A percentile compares a stretch with the other conserved stretches of the same genome.
These are phyloP conservation scores for Clusia tigrina DNA, from an alignment of 2,888 invertebrate genomes.

Conservation along the genomic window DNA sequence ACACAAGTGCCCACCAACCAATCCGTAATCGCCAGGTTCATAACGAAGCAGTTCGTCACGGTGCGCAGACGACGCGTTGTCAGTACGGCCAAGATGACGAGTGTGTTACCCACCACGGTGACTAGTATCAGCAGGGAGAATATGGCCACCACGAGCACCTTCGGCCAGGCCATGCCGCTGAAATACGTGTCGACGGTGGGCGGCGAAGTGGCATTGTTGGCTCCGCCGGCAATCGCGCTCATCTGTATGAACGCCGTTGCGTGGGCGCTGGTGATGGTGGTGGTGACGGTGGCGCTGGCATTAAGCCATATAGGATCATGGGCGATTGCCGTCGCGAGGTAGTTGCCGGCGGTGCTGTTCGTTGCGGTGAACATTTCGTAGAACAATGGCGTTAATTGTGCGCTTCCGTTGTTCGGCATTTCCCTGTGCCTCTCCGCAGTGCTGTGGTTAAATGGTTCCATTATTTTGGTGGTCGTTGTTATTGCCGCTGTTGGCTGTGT, in stretches of 20 bases:
- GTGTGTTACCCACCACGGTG: slow-evolving; percentile 84
- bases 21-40: slow-evolving; percentile 92
- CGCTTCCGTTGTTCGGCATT: too few relatives aligned
- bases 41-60: slow-evolving; percentile 95
- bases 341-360: slow-evolving; percentile 12
- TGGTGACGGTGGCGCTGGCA: neutral
- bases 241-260: neutral
- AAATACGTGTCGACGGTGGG: slow-evolving; percentile 44
- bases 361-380: neutral
- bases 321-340: slow-evolving; percentile 15
- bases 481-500: slow-evolving; percentile 21
- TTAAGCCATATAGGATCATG: neutral
- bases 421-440: neutral
- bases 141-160: slow-evolving; percentile 67
- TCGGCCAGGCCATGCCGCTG: slow-evolving; percentile 67
- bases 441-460: neutral
- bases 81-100: slow-evolving; percentile 88
- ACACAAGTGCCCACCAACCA: slow-evolving; percentile 92
- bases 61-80: slow-evolving; percentile 87
- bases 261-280: neutral
- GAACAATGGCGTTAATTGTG: neutral
- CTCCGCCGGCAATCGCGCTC: neutral
- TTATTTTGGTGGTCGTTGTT: slow-evolving; percentile 7
- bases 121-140: slow-evolving; percentile 75
- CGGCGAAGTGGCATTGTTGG: neutral